Evolutionary conservation across 2,888 invertebrate genomes (phyloP).

Genomic region (Sinopyrophorus schimmeli): DNA sequence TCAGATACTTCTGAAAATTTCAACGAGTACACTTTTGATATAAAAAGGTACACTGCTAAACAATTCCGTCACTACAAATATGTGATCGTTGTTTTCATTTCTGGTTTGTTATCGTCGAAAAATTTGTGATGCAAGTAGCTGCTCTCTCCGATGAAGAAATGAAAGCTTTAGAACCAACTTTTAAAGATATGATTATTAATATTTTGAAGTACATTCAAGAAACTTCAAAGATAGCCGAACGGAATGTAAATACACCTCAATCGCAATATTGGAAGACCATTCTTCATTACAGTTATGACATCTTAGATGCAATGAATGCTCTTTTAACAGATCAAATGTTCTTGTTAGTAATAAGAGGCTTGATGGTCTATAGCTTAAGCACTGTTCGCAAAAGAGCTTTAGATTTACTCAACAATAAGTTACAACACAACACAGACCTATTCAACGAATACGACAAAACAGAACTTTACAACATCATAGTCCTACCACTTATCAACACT

Average conservation of each 20-base stretch:
- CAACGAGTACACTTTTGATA: constrained; percentile 59
- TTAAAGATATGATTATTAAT: constrained; percentile 71
- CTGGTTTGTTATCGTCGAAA: constrained; percentile 67
- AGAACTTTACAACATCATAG: constrained; percentile 62
- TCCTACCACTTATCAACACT: constrained; percentile 64
- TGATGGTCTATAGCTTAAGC: constrained; percentile 71
- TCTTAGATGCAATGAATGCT: constrained; percentile 78
- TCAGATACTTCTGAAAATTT: constrained; percentile 56
- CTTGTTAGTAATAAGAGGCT: constrained; percentile 72
- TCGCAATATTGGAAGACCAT: constrained; percentile 83
- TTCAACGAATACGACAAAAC: constrained; percentile 57
- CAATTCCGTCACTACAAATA: constrained; percentile 86
- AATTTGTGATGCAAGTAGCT: constrained; percentile 70
- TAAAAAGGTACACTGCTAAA: constrained; percentile 67
- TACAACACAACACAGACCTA: constrained; percentile 69
- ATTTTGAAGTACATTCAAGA: constrained; percentile 69
- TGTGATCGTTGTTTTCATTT: constrained; percentile 73
- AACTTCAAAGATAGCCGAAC: constrained; percentile 66
- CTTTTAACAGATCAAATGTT: constrained; percentile 80
- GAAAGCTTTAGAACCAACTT: constrained; percentile 62
- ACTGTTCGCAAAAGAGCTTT: constrained; percentile 79
- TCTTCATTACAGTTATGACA: constrained; percentile 76
- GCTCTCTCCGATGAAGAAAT: constrained; percentile 57
- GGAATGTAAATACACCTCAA: constrained; percentile 60
- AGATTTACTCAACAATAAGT: constrained; percentile 81